phyloP scores from a whole-genome alignment of 2,797 vertebrate genomes.

The Acrossocheilus fasciatus region DNA sequence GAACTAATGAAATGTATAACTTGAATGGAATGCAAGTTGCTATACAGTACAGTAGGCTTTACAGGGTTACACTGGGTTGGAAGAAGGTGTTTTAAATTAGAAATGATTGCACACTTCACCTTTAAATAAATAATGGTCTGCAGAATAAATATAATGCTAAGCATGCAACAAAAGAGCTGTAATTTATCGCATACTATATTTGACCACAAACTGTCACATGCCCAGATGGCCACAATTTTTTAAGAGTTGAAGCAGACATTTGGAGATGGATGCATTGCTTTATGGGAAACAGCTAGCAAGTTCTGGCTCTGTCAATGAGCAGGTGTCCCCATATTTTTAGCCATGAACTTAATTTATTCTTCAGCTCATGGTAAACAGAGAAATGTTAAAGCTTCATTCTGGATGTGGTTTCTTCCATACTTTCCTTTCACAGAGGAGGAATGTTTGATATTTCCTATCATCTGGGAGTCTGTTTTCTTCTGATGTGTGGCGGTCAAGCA shows the following conservation, averaged over 20 bases:
- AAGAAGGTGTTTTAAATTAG: neutral
- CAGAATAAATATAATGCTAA: too few relatives aligned
- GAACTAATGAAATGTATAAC: neutral
- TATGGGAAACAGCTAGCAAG: neutral
- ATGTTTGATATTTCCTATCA: neutral
- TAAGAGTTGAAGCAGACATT: neutral
- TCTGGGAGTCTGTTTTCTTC: neutral
- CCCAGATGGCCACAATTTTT: neutral
- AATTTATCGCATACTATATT: neutral
- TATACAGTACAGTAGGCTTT: neutral
- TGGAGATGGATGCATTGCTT: neutral
- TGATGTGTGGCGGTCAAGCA: neutral
- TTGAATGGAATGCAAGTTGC: neutral
- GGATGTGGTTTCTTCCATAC: neutral
- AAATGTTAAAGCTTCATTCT: neutral
- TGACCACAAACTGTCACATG: neutral
- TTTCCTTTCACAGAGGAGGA: neutral
- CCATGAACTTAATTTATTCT: neutral
- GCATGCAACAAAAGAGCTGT: neutral
- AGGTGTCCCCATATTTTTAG: slow-evolving; percentile 21
- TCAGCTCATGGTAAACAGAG: neutral
- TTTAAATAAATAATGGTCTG: neutral
- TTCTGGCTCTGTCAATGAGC: slow-evolving; percentile 6
- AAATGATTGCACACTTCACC: neutral
- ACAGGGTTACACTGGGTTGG: neutral